Conservation (phyloP, 2,888 invertebrate species). For the Meliscaeva auricollis region DNA sequence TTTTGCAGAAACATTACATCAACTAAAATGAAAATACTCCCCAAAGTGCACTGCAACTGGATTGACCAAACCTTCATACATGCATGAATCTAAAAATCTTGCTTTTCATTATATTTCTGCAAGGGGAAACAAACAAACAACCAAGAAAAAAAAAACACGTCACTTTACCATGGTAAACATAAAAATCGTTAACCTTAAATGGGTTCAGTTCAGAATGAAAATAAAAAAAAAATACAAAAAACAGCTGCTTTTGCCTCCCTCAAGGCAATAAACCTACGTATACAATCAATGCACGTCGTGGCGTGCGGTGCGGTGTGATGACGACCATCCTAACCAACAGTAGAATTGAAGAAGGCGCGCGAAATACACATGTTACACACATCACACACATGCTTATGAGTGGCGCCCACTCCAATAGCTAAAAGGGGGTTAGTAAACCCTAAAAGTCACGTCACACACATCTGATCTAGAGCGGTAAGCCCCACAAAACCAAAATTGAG, state of each 20-base stretch:
- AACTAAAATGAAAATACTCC: too few species aligned
- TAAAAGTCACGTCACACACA: constrained; percentile 66
- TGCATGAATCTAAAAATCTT: too few species aligned
- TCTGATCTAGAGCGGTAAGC: constrained; percentile 54
- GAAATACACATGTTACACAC: constrained; percentile 51
- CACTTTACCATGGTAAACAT: neutral
- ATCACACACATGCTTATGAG: constrained; percentile 29
- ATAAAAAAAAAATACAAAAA: neutral
- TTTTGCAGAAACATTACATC: too few species aligned
- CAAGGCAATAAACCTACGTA: constrained; percentile 2
- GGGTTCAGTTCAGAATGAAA: neutral
- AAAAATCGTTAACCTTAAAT: constrained; percentile 20
- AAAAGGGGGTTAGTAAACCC: constrained; percentile 41
- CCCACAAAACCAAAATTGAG: constrained; percentile 46
- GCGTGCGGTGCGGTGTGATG: too few species aligned
- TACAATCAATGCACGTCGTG: constrained; percentile 37
- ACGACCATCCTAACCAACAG: constrained; percentile 10
- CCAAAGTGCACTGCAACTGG: too few species aligned
- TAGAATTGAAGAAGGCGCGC: constrained; percentile 13
- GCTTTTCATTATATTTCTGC: too few species aligned
- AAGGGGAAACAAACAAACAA: too few species aligned
- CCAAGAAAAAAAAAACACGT: neutral
- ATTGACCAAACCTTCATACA: too few species aligned
- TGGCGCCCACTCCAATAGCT: constrained; percentile 23
- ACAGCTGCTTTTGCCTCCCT: constrained; percentile 22